Evolutionary conservation across 2,888 invertebrate genomes (phyloP), one percentile per base, ranked within the genome.

Genomic region (Cepaea hortensis): DNA sequence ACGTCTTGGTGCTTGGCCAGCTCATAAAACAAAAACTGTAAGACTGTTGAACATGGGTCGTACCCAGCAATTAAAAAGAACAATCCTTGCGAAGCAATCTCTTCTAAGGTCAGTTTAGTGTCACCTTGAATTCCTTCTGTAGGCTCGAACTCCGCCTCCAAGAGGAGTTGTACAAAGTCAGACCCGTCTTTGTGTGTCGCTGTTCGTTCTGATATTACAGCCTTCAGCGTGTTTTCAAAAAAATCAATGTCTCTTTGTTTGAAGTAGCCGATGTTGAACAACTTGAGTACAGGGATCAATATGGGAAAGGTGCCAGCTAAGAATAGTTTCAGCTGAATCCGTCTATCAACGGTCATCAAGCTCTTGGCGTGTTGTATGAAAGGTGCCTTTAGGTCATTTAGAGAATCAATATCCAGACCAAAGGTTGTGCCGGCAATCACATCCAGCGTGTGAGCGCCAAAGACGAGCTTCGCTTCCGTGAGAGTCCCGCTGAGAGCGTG

Each of bases 41-140:
- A 68, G 4, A 86, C 23, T 6, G 80, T 70, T 9, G 88, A 79
- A 3, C 65, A 75, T 3, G 86, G 46, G 3, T 86, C 85, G 50
- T 88, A 88, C 4, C 86, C 88, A 20, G 88, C 88, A 55, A 88
- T 84, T 35, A 88, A 6, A 46, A 88, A 86, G 13, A 88, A 35
- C 13, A 88, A 35, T 4, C 80, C 76, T 50, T 88, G 88, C 0
- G 80, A 80, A 3, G 68, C 86, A 9, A 88, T n/a, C 65, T 88
- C 88, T 7, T 86, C 84, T 35, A n/a, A 55, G 13, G 72, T 86
- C 2, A 88, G 65, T 23, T 84, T 87, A 20, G 55, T 65, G 15
- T 77, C 81, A 20, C 77, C 75, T 6, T 72, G 48, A 5, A 18
- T 15, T 48, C 65, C 75, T 46, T 81, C 75, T n/a, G 62, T 46